Evolutionary conservation across 2,888 invertebrate species (phyloP), one percentile per base, ranked within the genome.

Genomic region (Tholera decimalis): DNA sequence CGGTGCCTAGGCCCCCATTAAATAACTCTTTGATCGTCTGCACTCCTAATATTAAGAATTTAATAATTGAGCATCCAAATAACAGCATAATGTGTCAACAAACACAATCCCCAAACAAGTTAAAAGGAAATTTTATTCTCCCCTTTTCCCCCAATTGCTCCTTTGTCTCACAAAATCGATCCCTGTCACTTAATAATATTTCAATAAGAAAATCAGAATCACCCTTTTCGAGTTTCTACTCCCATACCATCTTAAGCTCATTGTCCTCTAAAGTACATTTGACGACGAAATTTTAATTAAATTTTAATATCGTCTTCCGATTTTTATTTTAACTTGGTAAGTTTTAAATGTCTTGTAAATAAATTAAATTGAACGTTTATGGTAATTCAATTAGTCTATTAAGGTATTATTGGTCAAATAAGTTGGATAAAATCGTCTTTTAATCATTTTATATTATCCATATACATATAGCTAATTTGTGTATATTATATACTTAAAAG

Each of bases 161-260:
- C 84, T 86, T 91, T 91, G 92, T 85, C 85, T 85, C 84, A 79
- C 72, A 85, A 87, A 89, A 93, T 93, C 93, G 91, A 93, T 91
- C 85, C 85, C 84, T 82, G 85, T 88, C 91, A 88, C 90, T 91
- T 88, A 89, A 92, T 92, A 92, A 91, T 92, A 92, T 92, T 93
- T 89, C 91, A 87, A 88, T 90, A 88, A 89, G 91, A 89, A 87
- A 88, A 90, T 90, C 86, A 89, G 86, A 88, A 90, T 90, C 87
- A 88, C 88, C 89, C 71, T 69, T 71, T 60, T 51, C 37, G 18
- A 55, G 55, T 59, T 50, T 66, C 58, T 15, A 24, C 63, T 68
- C 71, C 62, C 62, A 50, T 78, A 66, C 79, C 84, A 79, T 80
- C 88, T 84, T 87, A 89, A 89, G 86, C 86, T 85, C 86, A 92